phyloP scores from a whole-genome alignment of 2,888 invertebrate species.

The Neoitamus cyanurus region DNA sequence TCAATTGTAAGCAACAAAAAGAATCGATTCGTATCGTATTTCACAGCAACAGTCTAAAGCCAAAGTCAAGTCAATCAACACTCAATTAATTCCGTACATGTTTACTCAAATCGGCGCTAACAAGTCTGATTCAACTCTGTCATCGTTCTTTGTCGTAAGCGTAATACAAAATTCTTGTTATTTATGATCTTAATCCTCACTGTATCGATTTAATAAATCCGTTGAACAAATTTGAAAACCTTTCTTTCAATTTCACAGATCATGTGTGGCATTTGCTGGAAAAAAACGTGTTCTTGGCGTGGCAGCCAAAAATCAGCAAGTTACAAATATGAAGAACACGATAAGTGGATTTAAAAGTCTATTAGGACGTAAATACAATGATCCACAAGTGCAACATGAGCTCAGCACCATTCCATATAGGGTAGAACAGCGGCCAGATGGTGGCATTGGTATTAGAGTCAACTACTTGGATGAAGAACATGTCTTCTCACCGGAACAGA shows the following conservation, averaged over 20 bases:
- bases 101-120: not conserved
- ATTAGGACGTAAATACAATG: constrained; percentile 89
- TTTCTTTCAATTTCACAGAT: constrained; percentile 71
- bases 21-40: not conserved
- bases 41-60: not conserved
- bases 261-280: constrained; percentile 94
- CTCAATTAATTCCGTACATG: not conserved
- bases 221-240: not conserved
- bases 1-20: not conserved
- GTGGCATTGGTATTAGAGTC: constrained; percentile 88
- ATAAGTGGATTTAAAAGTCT: constrained; percentile 93
- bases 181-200: not conserved
- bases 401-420: constrained; percentile 82
- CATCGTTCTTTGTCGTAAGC: too few species aligned
- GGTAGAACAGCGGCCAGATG: constrained; percentile 80
- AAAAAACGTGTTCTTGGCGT: constrained; percentile 94
- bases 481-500: constrained; percentile 91
- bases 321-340: constrained; percentile 98
- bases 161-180: not conserved
- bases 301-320: constrained; percentile 95
- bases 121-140: not conserved
- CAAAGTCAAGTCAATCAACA: not conserved
- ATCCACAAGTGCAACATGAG: constrained; percentile 89
- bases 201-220: not conserved
- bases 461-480: constrained; percentile 88